Conservation (phyloP, 53 echinoderm and acorn worm genomes). For the Apostichopus leukothele region DNA sequence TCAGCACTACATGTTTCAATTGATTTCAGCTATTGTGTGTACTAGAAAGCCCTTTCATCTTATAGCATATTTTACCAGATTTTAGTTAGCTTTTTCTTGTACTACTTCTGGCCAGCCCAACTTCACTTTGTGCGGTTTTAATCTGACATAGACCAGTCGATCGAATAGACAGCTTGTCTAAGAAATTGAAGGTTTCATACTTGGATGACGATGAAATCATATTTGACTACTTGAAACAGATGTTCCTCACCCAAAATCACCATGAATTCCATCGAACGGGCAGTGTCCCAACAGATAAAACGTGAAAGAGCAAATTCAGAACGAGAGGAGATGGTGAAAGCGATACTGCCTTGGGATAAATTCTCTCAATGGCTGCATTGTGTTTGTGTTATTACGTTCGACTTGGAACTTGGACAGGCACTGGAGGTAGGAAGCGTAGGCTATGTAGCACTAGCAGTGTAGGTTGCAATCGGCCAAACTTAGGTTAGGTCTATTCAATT, state of each 20-base stretch:
- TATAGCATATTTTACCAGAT: too few relatives aligned
- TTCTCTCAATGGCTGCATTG: slow-evolving; percentile 93
- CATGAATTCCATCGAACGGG: slow-evolving; percentile 20
- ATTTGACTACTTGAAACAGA: background rate
- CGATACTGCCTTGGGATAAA: slow-evolving; percentile 90
- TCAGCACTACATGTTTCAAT: too few relatives aligned
- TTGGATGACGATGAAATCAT: background rate
- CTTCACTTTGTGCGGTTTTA: background rate
- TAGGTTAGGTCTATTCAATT: background rate
- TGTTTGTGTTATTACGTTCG: slow-evolving; percentile 96
- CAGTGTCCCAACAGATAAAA: slow-evolving; percentile 25
- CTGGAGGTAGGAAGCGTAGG: slow-evolving; percentile 66
- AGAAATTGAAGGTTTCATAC: background rate
- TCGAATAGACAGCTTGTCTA: background rate
- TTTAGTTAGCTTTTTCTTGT: too few relatives aligned
- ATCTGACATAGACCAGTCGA: background rate
- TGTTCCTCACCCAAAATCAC: background rate
- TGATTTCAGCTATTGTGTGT: too few relatives aligned
- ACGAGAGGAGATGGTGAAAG: slow-evolving; percentile 51
- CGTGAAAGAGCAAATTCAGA: slow-evolving; percentile 48
- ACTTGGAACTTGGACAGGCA: slow-evolving; percentile 94
- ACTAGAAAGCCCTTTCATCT: too few relatives aligned
- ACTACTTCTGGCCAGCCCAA: too few relatives aligned
- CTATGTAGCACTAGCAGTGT: background rate
- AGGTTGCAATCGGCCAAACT: too few relatives aligned